Evolutionary conservation across 2,113 vertebrate genomes (phyloP), one percentile per base, ranked within the genome.

Genomic region (Bubo scandiacus): DNA sequence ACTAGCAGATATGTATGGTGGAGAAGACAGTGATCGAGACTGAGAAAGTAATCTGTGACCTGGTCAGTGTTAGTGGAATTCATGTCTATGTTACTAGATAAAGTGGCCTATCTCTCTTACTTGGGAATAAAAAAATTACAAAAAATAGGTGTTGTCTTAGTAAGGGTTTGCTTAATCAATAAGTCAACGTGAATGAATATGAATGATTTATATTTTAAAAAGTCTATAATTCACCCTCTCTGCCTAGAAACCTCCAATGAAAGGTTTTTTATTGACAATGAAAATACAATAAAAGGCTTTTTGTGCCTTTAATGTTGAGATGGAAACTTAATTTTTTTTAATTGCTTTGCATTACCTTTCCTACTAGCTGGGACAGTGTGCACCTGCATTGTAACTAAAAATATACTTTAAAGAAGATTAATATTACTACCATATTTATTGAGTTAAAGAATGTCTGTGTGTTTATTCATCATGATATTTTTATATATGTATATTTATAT

Each of bases 401-500:
- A 74, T 96, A 97, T 90, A 95, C 82, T 71, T 97, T 72, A 86
- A 95, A 81, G 95, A 82, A 89, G 30, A 96, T 96, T 90, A 97
- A 88, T 98, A 97, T 97, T 97, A 95, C 92, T 97, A 96, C 87
- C 97, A 97, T 98, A 98, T 98, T 98, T 98, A 98, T 98, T 98
- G 97, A 97, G 97, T 98, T 97, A 92, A 98, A 98, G 88, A 96
- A 97, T 94, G 97, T 98, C 92, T 96, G 90, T 98, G 98, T 98
- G 97, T 97, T 92, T 92, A 97, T 96, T 97, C 96, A 98, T 96
- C 97, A 96, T 81, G 74, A 96, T 98, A 98, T 98, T 98, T 98
- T 98, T 98, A 97, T 98, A 98, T 96, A 92, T 98, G 98, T 98
- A 98, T 98, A 98, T 98, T 98, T 98, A 97, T 98, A 98, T 98